Conservation (phyloP, 1,140 invertebrate species). For the Rhagoletis zephyria region DNA sequence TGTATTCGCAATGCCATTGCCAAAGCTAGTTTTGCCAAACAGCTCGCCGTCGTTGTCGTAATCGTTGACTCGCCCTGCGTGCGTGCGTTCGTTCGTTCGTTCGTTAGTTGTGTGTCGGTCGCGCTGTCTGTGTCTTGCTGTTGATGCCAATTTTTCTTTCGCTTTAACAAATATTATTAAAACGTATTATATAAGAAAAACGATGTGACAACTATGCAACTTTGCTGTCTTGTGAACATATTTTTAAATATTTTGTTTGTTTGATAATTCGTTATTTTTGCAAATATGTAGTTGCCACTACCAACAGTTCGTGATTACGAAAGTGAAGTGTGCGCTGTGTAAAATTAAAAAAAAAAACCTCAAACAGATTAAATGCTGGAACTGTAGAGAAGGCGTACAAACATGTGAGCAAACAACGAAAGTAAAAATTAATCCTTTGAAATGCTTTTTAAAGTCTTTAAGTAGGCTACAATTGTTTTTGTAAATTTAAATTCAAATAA, state of each 20-base stretch:
- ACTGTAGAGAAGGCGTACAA: neutral
- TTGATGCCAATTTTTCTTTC: neutral
- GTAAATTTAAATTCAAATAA: neutral
- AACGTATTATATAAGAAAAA: neutral
- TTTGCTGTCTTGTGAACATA: neutral
- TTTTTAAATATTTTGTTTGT: neutral
- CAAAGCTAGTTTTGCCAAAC: conserved; percentile 16
- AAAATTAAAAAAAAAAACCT: neutral
- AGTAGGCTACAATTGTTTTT: neutral
- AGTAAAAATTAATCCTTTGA: neutral
- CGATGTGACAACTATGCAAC: neutral
- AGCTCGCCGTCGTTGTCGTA: conserved; percentile 19
- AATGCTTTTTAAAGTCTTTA: neutral
- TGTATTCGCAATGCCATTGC: conserved; percentile 31
- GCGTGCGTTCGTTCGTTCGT: conserved; percentile 25
- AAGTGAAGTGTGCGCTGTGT: neutral
- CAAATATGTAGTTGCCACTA: neutral
- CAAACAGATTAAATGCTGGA: neutral
- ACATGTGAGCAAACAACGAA: conserved; percentile 17
- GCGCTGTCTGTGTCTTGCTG: conserved; percentile 14
- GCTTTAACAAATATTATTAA: neutral
- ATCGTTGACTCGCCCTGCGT: conserved; percentile 42
- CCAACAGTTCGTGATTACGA: neutral
- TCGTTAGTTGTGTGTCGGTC: conserved; percentile 9
- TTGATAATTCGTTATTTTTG: neutral